These are phyloP conservation scores for Oncorhynchus gorbuscha DNA, from an alignment of 2,113 vertebrate genomes.

Conservation along the genomic window DNA sequence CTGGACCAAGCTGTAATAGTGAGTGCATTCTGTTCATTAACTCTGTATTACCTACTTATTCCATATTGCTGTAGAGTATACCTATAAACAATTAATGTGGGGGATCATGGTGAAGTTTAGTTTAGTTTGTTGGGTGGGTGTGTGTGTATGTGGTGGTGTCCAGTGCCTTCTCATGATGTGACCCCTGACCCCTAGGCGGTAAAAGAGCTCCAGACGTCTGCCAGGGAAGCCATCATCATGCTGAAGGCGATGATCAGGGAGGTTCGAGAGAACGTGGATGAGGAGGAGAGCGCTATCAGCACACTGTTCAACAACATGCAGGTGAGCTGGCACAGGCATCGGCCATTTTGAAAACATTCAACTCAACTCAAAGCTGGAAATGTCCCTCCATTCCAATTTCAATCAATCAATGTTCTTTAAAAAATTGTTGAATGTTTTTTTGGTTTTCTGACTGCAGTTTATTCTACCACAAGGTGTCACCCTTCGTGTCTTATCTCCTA, in stretches of 20 bases:
- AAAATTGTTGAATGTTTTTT: no score
- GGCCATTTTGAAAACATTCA: background rate
- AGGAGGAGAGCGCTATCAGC: conserved; percentile 80
- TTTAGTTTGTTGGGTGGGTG: no score
- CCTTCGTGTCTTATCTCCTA: background rate
- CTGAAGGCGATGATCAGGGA: conserved; percentile 84
- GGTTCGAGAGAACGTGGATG: conserved; percentile 76
- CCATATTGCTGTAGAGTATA: no score
- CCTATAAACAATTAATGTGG: no score
- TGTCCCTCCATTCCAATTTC: background rate
- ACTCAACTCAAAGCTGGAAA: background rate
- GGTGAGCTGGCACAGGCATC: conserved; percentile 54
- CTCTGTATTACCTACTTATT: background rate
- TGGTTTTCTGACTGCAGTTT: no score
- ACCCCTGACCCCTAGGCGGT: conserved; percentile 67
- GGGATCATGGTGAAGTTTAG: no score
- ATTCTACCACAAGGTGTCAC: conserved; percentile 15
- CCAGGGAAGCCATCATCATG: conserved; percentile 76
- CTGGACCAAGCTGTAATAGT: conserved; percentile 85
- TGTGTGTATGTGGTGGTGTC: no score
- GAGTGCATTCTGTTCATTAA: conserved; percentile 33
- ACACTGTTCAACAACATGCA: conserved; percentile 81
- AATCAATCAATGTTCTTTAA: no score
- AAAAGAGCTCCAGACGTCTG: conserved; percentile 83
- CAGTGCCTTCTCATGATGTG: background rate